Evolutionary conservation across 2,888 invertebrate genomes (phyloP), one percentile per base, ranked within the genome.

Genomic region (Leptothorax acervorum): DNA sequence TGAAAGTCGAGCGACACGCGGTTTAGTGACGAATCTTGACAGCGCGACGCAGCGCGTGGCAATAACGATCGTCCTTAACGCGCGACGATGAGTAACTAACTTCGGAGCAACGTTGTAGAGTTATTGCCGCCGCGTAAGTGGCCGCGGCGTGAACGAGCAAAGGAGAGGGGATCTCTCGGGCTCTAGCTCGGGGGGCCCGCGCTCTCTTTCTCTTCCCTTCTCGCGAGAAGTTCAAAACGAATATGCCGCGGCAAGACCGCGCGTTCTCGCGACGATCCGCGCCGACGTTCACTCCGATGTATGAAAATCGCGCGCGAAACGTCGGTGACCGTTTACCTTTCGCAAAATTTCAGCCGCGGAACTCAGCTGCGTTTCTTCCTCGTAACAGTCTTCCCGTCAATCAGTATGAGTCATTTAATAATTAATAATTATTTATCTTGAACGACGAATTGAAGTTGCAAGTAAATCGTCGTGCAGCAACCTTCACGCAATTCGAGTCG

Each of bases 51-150:
- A 6, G 6, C 6, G 35, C 0, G 53, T 9, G 42, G 8, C 2
- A 53, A 23, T 55, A 9, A 23, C 42, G 53, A 84, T 23, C 15
- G 66, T 31, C 6, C 63, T 28, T n/a, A 9, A 63, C 63, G 15
- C 45, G 18, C 55, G 65, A 68, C n/a, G 57, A 73, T 89, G 89
- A 85, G 89, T 88, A 90, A 91, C 92, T 91, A 92, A 91, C 88
- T 90, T 85, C 85, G 82, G 66, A 88, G 86, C 88, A 88, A 86
- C 89, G 88, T 88, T 89, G 90, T 87, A 88, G 90, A 92, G 89
- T 93, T 93, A 93, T 93, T 93, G 92, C 92, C 86, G 91, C 90
- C 90, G 92, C 15, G 15, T 92, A 93, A 93, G 93, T 92, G 92
- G 91, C 91, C 88, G 73, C 65, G 48, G 15, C 87, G 90, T 87